phyloP scores from a whole-genome alignment of 2,888 invertebrate species.

The Mesorhabditis belari region DNA sequence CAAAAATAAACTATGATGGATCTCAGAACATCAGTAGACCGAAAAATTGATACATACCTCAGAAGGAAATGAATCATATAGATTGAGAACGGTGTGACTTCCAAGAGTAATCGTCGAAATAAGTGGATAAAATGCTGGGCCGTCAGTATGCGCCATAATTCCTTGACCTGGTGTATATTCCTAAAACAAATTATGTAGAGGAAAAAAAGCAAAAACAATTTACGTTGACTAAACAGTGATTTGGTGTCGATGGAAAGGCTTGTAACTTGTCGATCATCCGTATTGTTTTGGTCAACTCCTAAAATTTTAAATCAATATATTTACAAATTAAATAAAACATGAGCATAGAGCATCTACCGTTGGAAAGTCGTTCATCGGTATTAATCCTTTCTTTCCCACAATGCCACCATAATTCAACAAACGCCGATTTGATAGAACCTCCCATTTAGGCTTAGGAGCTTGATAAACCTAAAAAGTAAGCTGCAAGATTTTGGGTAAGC shows the following conservation, averaged over 20 bases:
- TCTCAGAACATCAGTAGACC: no score
- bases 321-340: background rate
- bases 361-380: slow-evolving; percentile 76
- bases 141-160: slow-evolving; percentile 93
- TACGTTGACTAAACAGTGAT: slow-evolving; percentile 29
- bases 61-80: slow-evolving; percentile 58
- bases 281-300: slow-evolving; percentile 29
- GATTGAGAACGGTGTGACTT: slow-evolving; percentile 81
- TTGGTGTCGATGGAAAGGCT: slow-evolving; percentile 22
- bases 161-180: slow-evolving; percentile 64
- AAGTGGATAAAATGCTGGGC: slow-evolving; percentile 82
- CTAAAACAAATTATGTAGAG: background rate
- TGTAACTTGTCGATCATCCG: slow-evolving; percentile 20
- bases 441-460: slow-evolving; percentile 91
- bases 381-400: slow-evolving; percentile 85
- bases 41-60: slow-evolving; percentile 12
- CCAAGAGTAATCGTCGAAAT: slow-evolving; percentile 87
- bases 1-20: no score
- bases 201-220: background rate
- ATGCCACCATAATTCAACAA: slow-evolving; percentile 97
- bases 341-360: slow-evolving; percentile 49
- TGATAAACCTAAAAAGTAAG: slow-evolving; percentile 14
- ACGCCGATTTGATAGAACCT: slow-evolving; percentile 68
- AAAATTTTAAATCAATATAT: slow-evolving; percentile 11
- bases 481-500: background rate